These are phyloP conservation scores for Danio aesculapii DNA, from an alignment of 2,797 vertebrate species.

Conservation along the genomic window DNA sequence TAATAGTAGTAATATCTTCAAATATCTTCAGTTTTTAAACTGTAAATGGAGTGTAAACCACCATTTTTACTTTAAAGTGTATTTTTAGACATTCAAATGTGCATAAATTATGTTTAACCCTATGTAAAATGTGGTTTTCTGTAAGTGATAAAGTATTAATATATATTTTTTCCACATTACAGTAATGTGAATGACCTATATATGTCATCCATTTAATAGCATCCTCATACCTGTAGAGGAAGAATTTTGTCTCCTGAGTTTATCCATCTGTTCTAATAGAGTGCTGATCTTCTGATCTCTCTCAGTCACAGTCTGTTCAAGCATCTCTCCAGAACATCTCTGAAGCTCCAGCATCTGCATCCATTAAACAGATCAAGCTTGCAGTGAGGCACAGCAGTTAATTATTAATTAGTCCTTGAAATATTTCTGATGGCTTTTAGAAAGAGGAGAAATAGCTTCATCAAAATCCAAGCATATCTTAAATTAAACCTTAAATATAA, in stretches of 20 bases:
- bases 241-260: slow-evolving; percentile 67
- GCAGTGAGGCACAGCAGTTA: neutral
- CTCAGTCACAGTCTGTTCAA: slow-evolving; percentile 71
- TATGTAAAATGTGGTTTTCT: too few relatives aligned
- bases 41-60: neutral
- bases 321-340: slow-evolving; percentile 73
- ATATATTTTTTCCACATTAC: neutral
- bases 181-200: neutral
- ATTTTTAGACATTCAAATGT: neutral
- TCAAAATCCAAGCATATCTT: neutral
- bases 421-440: neutral
- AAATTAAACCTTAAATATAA: neutral
- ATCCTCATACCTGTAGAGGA: slow-evolving; percentile 70
- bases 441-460: neutral
- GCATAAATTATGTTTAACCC: too few relatives aligned
- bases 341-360: slow-evolving; percentile 69
- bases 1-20: too few relatives aligned
- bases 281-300: slow-evolving; percentile 75
- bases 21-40: neutral
- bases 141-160: neutral
- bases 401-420: neutral
- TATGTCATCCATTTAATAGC: neutral
- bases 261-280: slow-evolving; percentile 72
- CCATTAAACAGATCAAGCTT: neutral
- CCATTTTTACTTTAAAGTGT: neutral